Percentiles rank a stretch among this genome's conserved stretches.
Conservation (phyloP, 2,113 vertebrate species). For the Ascaphus truei region DNA sequence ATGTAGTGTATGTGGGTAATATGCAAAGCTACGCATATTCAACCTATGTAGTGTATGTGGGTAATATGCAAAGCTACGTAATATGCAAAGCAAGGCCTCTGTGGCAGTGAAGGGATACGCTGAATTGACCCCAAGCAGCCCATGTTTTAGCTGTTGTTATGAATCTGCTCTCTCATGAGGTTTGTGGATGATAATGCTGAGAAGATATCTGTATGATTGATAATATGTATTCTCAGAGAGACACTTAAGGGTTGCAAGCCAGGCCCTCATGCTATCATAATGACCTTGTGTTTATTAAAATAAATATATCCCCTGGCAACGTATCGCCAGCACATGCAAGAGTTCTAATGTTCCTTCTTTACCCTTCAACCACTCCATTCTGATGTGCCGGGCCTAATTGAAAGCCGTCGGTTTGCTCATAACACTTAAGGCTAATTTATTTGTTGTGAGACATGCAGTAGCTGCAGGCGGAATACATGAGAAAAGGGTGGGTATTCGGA, state of each 20-base stretch:
- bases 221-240: too few species aligned
- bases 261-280: conserved; percentile 39
- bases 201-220: too few species aligned
- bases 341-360: conserved; percentile 39
- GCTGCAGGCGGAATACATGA: conserved; percentile 18
- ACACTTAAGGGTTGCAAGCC: conserved; percentile 4
- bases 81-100: too few species aligned
- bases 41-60: too few species aligned
- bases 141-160: too few species aligned
- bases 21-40: too few species aligned
- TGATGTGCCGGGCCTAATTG: conserved; percentile 46
- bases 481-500: conserved; percentile 27
- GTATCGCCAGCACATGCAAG: conserved; percentile 13
- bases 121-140: too few species aligned
- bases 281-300: conserved; percentile 52
- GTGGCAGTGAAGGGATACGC: too few species aligned
- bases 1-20: too few species aligned
- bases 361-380: conserved; percentile 31
- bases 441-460: conserved; percentile 48
- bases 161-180: too few species aligned
- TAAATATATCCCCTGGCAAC: conserved; percentile 43
- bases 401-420: conserved; percentile 33
- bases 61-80: too few species aligned
- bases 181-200: too few species aligned
- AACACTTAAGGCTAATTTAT: conserved; percentile 43